Evolutionary conservation across 2,113 vertebrate genomes (phyloP), one percentile per base, ranked within the genome.

Genomic region (Leptocoma aspasia): DNA sequence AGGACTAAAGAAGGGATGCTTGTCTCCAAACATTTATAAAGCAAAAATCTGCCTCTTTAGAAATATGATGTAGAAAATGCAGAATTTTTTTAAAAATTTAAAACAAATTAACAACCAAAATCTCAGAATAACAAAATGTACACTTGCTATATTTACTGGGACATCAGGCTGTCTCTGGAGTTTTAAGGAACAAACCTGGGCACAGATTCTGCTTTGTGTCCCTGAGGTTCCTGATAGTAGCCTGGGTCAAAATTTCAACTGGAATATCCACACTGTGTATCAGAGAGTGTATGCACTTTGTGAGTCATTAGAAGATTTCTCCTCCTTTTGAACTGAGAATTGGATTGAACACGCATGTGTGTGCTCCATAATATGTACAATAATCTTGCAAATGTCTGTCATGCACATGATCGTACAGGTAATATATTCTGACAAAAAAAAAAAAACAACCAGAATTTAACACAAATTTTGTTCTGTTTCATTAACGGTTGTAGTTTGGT

Each of bases 131-230:
- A 54, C 2, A 76, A 68, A 56, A 56, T 11, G 2, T 42, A 21
- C 45, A 31, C 7, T 50, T 75, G 37, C 2, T 9, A 7, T 77
- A 53, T 41, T 69, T 39, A 14, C 5, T 21, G n/a, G 9, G 8
- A 2, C 5, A 30, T 21, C 4, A 1, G 21, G 33, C 28, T 64
- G 4, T 56, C 42, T 11, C 18, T 26, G 4, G 37, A 7, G 1
- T 1, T 39, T 73, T 47, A 47, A 65, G 6, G 7, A 47, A 56
- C 4, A 64, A 39, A 56, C 6, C 15, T 19, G 9, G 8, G 14
- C 6, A 49, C 4, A 41, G 10, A 21, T 53, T 65, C 26, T 66
- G 12, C 8, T 79, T 59, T 61, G 8, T 71, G 10, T 31, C 15
- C 8, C 7, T 52, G 31, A 41, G 22, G 42, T 37, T 59, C 5